phyloP scores from a whole-genome alignment of 2,113 vertebrate species.

The Tupaia chinensis region DNA sequence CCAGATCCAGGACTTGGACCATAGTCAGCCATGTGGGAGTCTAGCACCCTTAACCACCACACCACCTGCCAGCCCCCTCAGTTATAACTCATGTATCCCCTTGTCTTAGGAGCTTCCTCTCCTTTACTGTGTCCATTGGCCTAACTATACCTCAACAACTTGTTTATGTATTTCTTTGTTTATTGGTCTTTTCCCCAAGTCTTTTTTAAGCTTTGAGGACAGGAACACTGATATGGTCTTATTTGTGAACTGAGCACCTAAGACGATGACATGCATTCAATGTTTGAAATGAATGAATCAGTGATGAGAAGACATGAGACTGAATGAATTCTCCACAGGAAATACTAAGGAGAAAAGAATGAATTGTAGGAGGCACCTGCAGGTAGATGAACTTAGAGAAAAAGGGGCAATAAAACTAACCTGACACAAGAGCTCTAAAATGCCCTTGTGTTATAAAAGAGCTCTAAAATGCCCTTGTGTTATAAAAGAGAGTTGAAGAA shows the following conservation, averaged over 20 bases:
- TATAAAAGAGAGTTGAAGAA: neutral
- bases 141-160: neutral
- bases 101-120: neutral
- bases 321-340: neutral
- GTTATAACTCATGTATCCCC: neutral
- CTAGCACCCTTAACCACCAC: too few species aligned
- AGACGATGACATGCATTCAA: neutral
- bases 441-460: neutral
- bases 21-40: too few species aligned
- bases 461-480: neutral
- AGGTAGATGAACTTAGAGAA: neutral
- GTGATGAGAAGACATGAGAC: neutral
- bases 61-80: neutral
- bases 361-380: neutral
- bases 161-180: neutral
- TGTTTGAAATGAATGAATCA: neutral
- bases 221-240: neutral
- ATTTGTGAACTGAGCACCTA: neutral
- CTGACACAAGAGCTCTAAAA: neutral
- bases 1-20: too few species aligned
- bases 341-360: neutral
- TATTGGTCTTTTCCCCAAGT: neutral
- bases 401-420: neutral
- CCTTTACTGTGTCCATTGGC: neutral
- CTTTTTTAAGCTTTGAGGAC: neutral